phyloP scores from a whole-genome alignment of 2,888 invertebrate species.

The Dicycla oo region DNA sequence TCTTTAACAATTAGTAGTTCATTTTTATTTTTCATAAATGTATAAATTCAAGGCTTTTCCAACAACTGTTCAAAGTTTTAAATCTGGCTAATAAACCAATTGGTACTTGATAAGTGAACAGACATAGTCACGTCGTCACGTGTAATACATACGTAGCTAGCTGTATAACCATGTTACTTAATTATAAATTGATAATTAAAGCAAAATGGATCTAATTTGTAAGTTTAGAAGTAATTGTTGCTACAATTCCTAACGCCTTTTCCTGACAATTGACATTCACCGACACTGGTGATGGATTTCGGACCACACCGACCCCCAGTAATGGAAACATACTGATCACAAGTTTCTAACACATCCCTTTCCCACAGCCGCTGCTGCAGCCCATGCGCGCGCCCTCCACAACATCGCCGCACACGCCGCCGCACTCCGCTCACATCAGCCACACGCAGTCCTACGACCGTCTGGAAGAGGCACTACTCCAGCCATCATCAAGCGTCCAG shows the following conservation, averaged over 20 bases:
- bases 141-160: too few relatives aligned
- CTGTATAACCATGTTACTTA: too few relatives aligned
- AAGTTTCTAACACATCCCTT: neutral
- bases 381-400: constrained; percentile 91
- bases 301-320: too few relatives aligned
- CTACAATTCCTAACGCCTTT: too few relatives aligned
- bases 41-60: constrained; percentile 30
- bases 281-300: too few relatives aligned
- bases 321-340: neutral
- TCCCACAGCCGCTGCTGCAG: constrained; percentile 91
- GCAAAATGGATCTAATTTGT: too few relatives aligned
- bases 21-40: constrained; percentile 17
- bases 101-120: neutral
- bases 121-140: neutral
- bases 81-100: constrained; percentile 3
- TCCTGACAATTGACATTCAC: neutral
- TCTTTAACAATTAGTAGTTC: neutral
- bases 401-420: constrained; percentile 90
- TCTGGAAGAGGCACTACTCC: constrained; percentile 85
- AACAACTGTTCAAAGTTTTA: constrained; percentile 36
- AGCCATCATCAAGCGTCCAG: constrained; percentile 89
- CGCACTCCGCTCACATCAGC: constrained; percentile 83
- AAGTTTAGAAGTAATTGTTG: neutral
- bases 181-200: too few relatives aligned
- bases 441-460: constrained; percentile 85